A percentile compares a stretch with the other conserved stretches of the same genome.
These are phyloP conservation scores for Thomomys bottae DNA, from an alignment of 2,113 vertebrate species.

Conservation along the genomic window DNA sequence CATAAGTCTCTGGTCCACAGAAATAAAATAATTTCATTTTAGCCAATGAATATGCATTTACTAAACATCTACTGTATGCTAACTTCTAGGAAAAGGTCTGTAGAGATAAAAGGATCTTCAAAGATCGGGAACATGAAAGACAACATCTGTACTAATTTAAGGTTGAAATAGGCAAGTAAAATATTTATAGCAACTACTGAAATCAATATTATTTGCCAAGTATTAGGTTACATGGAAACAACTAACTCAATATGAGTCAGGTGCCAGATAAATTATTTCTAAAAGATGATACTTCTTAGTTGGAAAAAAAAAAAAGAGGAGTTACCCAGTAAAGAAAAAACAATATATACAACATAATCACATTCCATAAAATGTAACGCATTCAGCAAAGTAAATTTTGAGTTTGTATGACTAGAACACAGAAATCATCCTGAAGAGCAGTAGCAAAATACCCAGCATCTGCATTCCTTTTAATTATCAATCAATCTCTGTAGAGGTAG, in stretches of 20 bases:
- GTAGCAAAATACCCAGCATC: background rate
- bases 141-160: constrained; percentile 16
- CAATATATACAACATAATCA: background rate
- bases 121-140: background rate
- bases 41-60: constrained; percentile 46
- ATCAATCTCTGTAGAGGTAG: constrained; percentile 11
- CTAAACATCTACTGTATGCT: background rate
- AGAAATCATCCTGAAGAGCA: background rate
- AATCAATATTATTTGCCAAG: constrained; percentile 38
- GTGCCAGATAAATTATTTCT: constrained; percentile 38
- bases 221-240: constrained; percentile 43
- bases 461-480: constrained; percentile 42
- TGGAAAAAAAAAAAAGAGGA: constrained; percentile 24
- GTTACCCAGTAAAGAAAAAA: constrained; percentile 20
- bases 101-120: background rate
- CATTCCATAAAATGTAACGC: constrained; percentile 2
- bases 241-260: constrained; percentile 13
- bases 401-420: background rate
- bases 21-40: constrained; percentile 24
- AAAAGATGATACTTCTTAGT: constrained; percentile 40
- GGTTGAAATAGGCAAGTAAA: constrained; percentile 3
- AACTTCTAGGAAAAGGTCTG: background rate
- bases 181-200: constrained; percentile 42
- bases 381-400: constrained; percentile 11
- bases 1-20: constrained; percentile 10